Evolutionary conservation across 2,797 vertebrate species (phyloP).

Genomic region (Adelosebastes latens): DNA sequence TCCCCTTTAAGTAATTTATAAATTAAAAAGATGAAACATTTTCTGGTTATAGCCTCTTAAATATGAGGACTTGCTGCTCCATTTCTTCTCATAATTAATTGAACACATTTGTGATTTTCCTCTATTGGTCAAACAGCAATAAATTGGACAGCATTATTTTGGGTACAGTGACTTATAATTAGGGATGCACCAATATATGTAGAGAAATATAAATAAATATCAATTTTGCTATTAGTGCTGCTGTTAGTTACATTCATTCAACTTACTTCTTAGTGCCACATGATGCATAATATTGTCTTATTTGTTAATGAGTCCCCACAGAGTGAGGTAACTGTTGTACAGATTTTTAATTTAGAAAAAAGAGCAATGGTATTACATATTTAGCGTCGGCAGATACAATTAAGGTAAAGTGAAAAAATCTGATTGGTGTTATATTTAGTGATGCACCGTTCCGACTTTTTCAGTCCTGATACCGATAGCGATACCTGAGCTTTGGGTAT

Average conservation of each 20-base stretch:
- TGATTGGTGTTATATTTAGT: no score
- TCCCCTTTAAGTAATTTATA: no score
- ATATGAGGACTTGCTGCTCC: not conserved
- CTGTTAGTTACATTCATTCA: no score
- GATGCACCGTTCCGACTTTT: not conserved
- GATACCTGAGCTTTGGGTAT: no score
- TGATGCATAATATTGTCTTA: not conserved
- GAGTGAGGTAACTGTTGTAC: not conserved
- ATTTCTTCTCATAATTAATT: not conserved
- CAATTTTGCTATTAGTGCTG: no score
- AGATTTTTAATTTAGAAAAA: no score
- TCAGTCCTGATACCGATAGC: not conserved
- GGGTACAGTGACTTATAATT: not conserved
- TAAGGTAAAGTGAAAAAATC: not conserved
- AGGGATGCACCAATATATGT: not conserved
- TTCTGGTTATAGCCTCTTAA: not conserved
- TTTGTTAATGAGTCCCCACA: not conserved
- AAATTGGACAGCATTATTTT: not conserved
- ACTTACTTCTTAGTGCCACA: no score
- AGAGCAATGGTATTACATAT: no score
- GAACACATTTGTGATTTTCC: not conserved
- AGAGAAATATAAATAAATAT: no score
- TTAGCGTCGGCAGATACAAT: not conserved
- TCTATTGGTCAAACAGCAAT: not conserved
- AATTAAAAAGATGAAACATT: not conserved